These are phyloP conservation scores for Melanostoma scalare DNA, from an alignment of 2,888 invertebrate species.

Conservation along the genomic window DNA sequence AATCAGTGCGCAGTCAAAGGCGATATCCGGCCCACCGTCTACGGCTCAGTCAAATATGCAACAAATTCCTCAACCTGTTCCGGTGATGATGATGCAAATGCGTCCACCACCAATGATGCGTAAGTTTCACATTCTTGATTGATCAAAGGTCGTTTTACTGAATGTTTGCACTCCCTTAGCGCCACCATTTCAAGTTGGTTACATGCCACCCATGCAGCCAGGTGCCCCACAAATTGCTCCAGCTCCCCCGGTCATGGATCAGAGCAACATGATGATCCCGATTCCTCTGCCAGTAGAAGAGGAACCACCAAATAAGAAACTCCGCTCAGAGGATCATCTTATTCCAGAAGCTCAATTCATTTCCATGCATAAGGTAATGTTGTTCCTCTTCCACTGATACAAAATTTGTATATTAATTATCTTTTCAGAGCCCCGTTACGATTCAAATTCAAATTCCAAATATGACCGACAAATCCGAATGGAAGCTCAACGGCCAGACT, in stretches of 20 bases:
- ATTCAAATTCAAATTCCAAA: conserved; percentile 92
- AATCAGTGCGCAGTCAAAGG: conserved; percentile 63
- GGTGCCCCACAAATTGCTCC: conserved; percentile 79
- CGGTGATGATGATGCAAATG: conserved; percentile 82
- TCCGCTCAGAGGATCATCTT: conserved; percentile 95
- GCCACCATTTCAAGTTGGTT: conserved; percentile 82
- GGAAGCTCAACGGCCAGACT: conserved; percentile 96
- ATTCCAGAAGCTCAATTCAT: conserved; percentile 94
- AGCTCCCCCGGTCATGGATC: conserved; percentile 84
- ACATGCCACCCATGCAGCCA: conserved; percentile 80
- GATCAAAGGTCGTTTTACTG: background rate
- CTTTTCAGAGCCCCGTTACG: conserved; percentile 87
- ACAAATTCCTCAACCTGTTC: conserved; percentile 78
- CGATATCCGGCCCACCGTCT: conserved; percentile 77
- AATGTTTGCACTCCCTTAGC: conserved; percentile 75
- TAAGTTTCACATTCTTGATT: conserved; percentile 73
- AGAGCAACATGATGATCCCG: conserved; percentile 82
- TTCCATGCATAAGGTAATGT: conserved; percentile 85
- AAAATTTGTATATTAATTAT: conserved; percentile 29
- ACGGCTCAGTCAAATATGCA: conserved; percentile 74
- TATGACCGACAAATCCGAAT: conserved; percentile 94
- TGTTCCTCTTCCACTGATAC: background rate
- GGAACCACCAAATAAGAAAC: conserved; percentile 93
- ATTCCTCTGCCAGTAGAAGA: conserved; percentile 85
- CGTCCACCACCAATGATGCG: conserved; percentile 82